Base-by-base conservation (phyloP, 2,797 vertebrate genomes). In the Bryconaethiops microstoma region DNA sequence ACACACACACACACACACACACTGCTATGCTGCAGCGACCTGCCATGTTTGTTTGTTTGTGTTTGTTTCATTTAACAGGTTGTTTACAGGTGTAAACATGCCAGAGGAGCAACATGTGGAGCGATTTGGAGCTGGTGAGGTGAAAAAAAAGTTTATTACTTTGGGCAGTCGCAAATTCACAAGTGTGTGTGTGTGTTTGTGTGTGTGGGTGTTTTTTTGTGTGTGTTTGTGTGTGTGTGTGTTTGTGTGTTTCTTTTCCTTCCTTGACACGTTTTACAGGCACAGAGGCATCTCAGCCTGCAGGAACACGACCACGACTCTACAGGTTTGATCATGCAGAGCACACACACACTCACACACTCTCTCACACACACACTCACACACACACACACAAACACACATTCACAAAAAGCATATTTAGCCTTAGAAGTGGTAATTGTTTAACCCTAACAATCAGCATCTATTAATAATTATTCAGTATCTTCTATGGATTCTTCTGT, bases 311-410 rank as follows among this genome's bases (percentile, higher is more conserved):
- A 88, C 79, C 45, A 72, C 25, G 69, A 7, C 16, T 69, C 79
- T 86, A 84, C 91, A 91, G 87, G 92, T 92, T 86, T 82, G 70
- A 75, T 90, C 92, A 92, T 90, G 92, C 87, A 87, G 79, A 82
- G 88, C 29, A 57, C n/a, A 21, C n/a, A 25, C 35, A 29, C 25
- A 63, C 19, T n/a, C 70, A 65, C 70, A 50, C 29, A 63, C 67
- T 70, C 76, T 78, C 85, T 63, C 74, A 55, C 77, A 74, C 79
- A 54, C 40, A 45, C 82, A 57, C 70, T 69, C 65, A 65, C 71
- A 19, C 76, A 50, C 7, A 60, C 69, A 57, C 60, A 35, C 29
- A 29, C 29, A 29, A 29, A 29, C 1, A 29, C 1, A 29, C n/a
- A n/a, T n/a, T n/a, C n/a, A 29, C 1, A 29, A 29, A 29, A 29